phyloP scores from a whole-genome alignment of 2,113 vertebrate genomes.

The Sarotherodon lohbergeri region DNA sequence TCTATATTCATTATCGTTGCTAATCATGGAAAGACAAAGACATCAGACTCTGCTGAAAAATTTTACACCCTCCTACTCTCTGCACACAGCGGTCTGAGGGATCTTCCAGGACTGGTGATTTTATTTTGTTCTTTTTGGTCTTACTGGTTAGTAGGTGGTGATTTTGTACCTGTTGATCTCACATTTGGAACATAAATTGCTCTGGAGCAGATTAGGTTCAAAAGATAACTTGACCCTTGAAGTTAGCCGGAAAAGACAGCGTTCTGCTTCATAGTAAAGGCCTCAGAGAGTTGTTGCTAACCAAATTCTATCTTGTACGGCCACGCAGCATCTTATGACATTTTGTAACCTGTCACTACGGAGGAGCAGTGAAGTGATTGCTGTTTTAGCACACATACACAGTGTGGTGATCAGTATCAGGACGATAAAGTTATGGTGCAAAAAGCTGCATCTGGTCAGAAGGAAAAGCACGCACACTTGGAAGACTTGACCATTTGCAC shows the following conservation, averaged over 20 bases:
- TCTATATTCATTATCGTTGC: background rate
- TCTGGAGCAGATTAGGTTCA: background rate
- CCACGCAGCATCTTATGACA: background rate
- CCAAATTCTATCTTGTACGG: accelerated
- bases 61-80: background rate
- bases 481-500: background rate
- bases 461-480: background rate
- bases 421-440: background rate
- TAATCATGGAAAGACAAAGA: background rate
- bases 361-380: background rate
- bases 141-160: background rate
- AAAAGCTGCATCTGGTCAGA: background rate
- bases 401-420: accelerated
- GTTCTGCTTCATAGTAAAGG: accelerated
- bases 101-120: background rate
- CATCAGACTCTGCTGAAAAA: accelerated
- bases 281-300: background rate
- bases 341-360: background rate
- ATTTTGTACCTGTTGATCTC: background rate
- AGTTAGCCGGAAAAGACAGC: background rate
- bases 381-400: background rate
- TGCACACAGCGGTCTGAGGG: accelerated
- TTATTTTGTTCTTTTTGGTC: background rate
- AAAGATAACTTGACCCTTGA: background rate
- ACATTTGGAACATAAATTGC: accelerated